A percentile compares a stretch with the other conserved stretches of the same genome.
Conservation (phyloP, 2,113 vertebrate genomes). For the Psophia crepitans region DNA sequence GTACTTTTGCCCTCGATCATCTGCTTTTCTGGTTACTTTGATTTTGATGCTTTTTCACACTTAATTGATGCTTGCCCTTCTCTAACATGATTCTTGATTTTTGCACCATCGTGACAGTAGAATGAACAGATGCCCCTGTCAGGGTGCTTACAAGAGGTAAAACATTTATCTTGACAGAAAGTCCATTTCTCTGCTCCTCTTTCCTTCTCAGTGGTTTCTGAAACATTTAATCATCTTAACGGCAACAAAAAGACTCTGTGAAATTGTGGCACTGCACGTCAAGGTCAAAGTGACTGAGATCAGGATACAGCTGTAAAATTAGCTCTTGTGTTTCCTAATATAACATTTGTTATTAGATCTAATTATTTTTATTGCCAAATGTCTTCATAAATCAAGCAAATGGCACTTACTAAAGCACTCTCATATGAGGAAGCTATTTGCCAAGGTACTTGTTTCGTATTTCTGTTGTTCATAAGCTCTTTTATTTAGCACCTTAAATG, state of each 20-base stretch:
- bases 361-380: conserved; percentile 14
- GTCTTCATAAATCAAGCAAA: conserved; percentile 8
- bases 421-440: neutral
- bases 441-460: neutral
- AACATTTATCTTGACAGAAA: neutral
- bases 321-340: neutral
- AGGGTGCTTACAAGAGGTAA: neutral
- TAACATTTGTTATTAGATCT: neutral
- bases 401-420: neutral
- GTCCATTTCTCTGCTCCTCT: neutral
- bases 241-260: neutral
- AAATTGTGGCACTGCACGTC: neutral
- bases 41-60: neutral
- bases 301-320: neutral
- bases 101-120: neutral
- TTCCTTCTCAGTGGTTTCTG: neutral
- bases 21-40: neutral
- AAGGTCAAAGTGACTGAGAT: conserved; percentile 3
- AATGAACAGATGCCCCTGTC: neutral
- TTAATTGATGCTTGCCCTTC: neutral
- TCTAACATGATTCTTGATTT: neutral
- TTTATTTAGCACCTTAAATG: neutral
- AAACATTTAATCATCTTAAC: neutral
- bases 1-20: neutral
- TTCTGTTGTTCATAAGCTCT: neutral